Conservation (phyloP, 2,113 vertebrate species). For the Ascaphus truei region DNA sequence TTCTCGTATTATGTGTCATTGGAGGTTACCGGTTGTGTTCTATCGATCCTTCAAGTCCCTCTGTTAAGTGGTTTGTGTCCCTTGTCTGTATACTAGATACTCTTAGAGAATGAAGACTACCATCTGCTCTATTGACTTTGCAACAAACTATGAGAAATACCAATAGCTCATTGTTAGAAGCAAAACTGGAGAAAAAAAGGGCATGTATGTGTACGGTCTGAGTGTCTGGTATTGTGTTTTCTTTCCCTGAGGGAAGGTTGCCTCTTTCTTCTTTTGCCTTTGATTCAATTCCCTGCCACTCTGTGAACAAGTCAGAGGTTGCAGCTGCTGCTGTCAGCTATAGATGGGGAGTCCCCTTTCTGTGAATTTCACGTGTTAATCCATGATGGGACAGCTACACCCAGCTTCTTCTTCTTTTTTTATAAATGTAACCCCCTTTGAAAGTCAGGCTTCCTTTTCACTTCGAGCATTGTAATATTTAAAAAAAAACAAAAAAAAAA, state of each 20-base stretch:
- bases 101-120: slow-evolving; percentile 50
- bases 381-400: slow-evolving; percentile 27
- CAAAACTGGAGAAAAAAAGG: slow-evolving; percentile 63
- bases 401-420: slow-evolving; percentile 7
- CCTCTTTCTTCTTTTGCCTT: slow-evolving; percentile 64
- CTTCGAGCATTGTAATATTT: no score
- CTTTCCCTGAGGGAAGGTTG: slow-evolving; percentile 64
- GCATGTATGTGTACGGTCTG: slow-evolving; percentile 57
- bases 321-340: slow-evolving; percentile 71
- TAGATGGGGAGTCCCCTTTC: slow-evolving; percentile 56
- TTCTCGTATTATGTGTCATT: background rate
- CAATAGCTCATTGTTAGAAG: slow-evolving; percentile 66
- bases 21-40: background rate
- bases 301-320: slow-evolving; percentile 56
- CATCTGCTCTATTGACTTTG: slow-evolving; percentile 70
- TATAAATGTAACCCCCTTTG: background rate
- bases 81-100: slow-evolving; percentile 36
- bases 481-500: background rate
- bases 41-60: background rate
- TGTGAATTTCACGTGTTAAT: slow-evolving; percentile 58
- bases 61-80: background rate
- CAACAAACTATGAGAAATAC: slow-evolving; percentile 62
- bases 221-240: slow-evolving; percentile 67
- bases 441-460: background rate
- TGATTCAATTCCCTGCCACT: slow-evolving; percentile 73